Evolutionary conservation across 2,888 invertebrate species (phyloP), one percentile per base, ranked within the genome.

Genomic region (Meteorus colon): DNA sequence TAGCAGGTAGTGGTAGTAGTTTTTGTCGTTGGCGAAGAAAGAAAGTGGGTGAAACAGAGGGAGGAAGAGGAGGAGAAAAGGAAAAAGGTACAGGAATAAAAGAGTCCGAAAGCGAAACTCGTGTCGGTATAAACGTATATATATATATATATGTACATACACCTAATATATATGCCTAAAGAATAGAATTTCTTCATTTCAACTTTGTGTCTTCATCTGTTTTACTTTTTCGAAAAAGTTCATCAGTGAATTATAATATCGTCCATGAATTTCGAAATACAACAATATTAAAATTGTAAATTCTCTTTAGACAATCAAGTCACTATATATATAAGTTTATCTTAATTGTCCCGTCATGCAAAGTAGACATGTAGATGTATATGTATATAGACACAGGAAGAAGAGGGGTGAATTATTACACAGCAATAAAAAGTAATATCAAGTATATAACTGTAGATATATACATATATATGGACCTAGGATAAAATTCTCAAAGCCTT

Each of bases 401-500:
- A 16, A n/a, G 16, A 55, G n/a, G 55, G 4, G 19, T 19, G 19
- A 55, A 55, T 55, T 55, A 55, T 55, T 19, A 8, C 55, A 19
- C 19, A 19, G 55, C 55, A 55, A 55, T 41, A 41, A 19, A 55
- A 55, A 55, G 19, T 19, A n/a, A 55, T 19, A 24, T n/a, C 4
- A 48, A 48, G 55, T 55, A 55, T 55, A 55, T 55, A 55, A 55
- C 19, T 24, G 8, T 41, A 41, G 8, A 41, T 41, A 41, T 41
- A 41, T 66, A 41, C 19, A 66, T 41, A 41, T 41, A 41, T 41
- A 41, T 12, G 12, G 27, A 45, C 10, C 10, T 34, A 19, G 29
- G 34, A 69, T 55, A 19, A 55, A 55, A 69, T 55, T 69, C 29
- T 69, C 55, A 69, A 59, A 69, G 69, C 34, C 51, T 48, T 69